Base-by-base conservation (phyloP, 2,113 vertebrate species). In the Tetrax tetrax region DNA sequence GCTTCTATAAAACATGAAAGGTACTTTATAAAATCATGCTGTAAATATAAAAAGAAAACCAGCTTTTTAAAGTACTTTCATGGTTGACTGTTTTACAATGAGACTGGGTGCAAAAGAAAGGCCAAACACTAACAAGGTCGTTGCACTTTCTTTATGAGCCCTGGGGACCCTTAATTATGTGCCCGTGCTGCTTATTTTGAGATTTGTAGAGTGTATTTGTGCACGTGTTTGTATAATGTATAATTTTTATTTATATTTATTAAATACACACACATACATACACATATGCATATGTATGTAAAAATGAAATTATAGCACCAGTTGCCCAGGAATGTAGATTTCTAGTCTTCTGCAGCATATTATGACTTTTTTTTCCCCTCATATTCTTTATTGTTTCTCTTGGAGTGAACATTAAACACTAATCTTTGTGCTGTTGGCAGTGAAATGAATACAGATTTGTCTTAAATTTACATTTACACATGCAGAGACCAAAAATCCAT, bases 61-160 rank as follows among this genome's bases (percentile, higher is more conserved):
- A 95, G 51, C 91, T 96, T 97, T 97, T 92, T 91, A 94, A 88
- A 87, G 69, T 95, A 96, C 84, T 93, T 93, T 97, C 94, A 77
- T 97, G 96, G 86, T 91, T 96, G 95, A 95, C 89, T 94, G 69
- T 95, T 96, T 97, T 96, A 93, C 93, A 95, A 74, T 90, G 77
- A 94, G 85, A 76, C 87, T 94, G 71, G 68, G 85, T 95, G 83
- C 63, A 70, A 97, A 96, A 95, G 90, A 95, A 95, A 95, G 96
- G 95, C 93, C 92, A 96, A 97, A 96, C 68, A 94, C 91, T 92
- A 85, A 94, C 78, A 95, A 93, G 95, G 85, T 89, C 76, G 38
- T 95, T 96, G 82, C 68, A 89, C 95, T 93, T 96, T 97, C 95
- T 96, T 97, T 95, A 93, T 97, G 96, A 94, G 89, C 82, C 90